Percentiles rank a stretch among this genome's conserved stretches.
Conservation (phyloP, 2,888 invertebrate genomes). For the Macrosiphum euphorbiae region DNA sequence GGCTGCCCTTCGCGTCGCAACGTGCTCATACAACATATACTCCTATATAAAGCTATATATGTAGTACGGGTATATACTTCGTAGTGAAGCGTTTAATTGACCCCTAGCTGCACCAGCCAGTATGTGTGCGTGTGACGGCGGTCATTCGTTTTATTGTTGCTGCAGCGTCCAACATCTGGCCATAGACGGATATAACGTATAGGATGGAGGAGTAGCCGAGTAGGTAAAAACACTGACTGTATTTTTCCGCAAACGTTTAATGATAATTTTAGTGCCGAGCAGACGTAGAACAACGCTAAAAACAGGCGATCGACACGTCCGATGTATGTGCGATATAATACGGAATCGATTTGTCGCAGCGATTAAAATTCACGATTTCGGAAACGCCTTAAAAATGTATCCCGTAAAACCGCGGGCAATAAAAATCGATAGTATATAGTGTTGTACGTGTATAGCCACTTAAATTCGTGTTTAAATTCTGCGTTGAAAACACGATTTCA, state of each 20-base stretch:
- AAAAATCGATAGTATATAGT: not conserved
- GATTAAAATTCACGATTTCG: not conserved
- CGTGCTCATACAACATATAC: not conserved
- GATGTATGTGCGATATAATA: not conserved
- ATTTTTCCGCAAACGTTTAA: conserved; percentile 10
- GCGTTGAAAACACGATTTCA: conserved; percentile 20
- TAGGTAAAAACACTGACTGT: not conserved
- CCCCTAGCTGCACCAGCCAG: not conserved
- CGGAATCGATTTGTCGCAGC: conserved; percentile 24
- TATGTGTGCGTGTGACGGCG: not conserved
- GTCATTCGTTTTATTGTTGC: conserved; percentile 42
- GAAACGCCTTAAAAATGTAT: not conserved
- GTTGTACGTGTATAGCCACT: not conserved
- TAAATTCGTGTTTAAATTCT: conserved; percentile 17
- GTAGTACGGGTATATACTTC: not conserved
- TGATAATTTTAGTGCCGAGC: conserved; percentile 7
- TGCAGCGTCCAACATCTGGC: conserved; percentile 34
- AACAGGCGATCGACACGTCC: not conserved
- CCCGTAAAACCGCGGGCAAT: not conserved
- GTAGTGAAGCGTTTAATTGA: conserved; percentile 51
- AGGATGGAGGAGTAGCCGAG: not conserved
- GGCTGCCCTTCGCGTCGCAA: not conserved
- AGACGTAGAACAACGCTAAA: not conserved
- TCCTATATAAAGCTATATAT: not conserved
- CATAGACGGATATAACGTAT: not conserved